Evolutionary conservation across 1,140 invertebrate species (phyloP).

Genomic region (Asobara japonica): DNA sequence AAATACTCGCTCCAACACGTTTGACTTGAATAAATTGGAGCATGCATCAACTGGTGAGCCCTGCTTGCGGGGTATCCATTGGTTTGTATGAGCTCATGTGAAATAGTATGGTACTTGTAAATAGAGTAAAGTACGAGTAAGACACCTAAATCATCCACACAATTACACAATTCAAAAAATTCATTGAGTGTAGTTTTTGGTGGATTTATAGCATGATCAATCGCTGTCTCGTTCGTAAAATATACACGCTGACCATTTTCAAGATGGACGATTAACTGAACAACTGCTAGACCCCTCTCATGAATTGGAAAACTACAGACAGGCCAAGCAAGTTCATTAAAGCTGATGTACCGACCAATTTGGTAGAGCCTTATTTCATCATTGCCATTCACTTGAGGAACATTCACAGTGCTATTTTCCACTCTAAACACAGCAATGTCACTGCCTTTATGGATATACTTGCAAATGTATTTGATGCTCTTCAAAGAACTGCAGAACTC

Average conservation of each 20-base stretch:
- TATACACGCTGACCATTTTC: too few relatives aligned
- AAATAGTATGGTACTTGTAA: slow-evolving; percentile 55
- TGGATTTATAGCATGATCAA: too few relatives aligned
- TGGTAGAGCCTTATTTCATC: slow-evolving; percentile 58
- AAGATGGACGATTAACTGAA: too few relatives aligned
- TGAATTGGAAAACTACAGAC: too few relatives aligned
- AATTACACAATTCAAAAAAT: slow-evolving; percentile 48
- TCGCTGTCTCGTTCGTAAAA: too few relatives aligned
- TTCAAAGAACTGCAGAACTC: slow-evolving; percentile 58
- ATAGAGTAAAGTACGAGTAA: slow-evolving; percentile 59
- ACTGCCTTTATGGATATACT: slow-evolving; percentile 62
- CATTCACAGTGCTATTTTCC: too few relatives aligned
- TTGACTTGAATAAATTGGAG: slow-evolving; percentile 30
- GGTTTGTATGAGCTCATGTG: slow-evolving; percentile 51
- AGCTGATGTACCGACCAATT: slow-evolving; percentile 51
- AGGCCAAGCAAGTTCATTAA: too few relatives aligned
- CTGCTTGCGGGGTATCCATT: slow-evolving; percentile 47
- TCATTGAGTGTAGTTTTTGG: too few relatives aligned
- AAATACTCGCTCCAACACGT: slow-evolving; percentile 49
- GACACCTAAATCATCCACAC: slow-evolving; percentile 36
- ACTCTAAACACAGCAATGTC: slow-evolving; percentile 44
- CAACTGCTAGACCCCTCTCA: too few relatives aligned
- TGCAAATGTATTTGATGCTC: slow-evolving; percentile 59
- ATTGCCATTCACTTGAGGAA: slow-evolving; percentile 39
- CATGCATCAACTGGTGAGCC: slow-evolving; percentile 47